A percentile compares a stretch with the other conserved stretches of the same genome.
These are phyloP conservation scores for Morelia viridis DNA, from an alignment of 2,797 vertebrate genomes.

Conservation along the genomic window DNA sequence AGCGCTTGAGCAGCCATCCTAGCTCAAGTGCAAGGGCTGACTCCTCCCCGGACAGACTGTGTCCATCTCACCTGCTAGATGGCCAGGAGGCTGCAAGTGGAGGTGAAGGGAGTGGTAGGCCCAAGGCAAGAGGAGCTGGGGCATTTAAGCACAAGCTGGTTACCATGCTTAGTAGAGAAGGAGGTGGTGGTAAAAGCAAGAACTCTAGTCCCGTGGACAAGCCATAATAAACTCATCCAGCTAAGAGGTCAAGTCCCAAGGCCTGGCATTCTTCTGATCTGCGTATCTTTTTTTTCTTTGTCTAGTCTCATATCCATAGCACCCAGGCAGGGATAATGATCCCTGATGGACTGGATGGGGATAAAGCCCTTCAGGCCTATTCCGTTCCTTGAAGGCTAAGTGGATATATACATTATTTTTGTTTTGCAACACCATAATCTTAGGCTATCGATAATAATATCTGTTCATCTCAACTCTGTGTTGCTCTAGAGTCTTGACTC, in stretches of 20 bases:
- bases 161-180: constrained; percentile 70
- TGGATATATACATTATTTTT: not conserved
- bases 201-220: not conserved
- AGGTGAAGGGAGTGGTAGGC: constrained; percentile 22
- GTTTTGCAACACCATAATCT: not conserved
- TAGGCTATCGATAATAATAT: not conserved
- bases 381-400: not conserved
- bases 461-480: not conserved
- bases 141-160: constrained; percentile 72
- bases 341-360: not conserved
- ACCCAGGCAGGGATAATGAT: not conserved
- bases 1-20: not conserved
- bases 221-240: not conserved
- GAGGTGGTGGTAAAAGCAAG: constrained; percentile 48
- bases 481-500: not conserved
- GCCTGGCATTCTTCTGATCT: not conserved
- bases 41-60: constrained; percentile 50
- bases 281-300: too few species aligned
- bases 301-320: not conserved
- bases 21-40: not conserved
- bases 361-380: not conserved
- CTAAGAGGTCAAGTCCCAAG: too few species aligned
- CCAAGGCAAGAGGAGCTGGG: constrained; percentile 35
- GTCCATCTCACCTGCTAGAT: constrained; percentile 44
- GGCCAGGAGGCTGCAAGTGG: not conserved